Percentiles rank a stretch among this genome's conserved stretches.
Conservation (phyloP, 1,140 invertebrate genomes). For the Zeugodacus cucurbitae region DNA sequence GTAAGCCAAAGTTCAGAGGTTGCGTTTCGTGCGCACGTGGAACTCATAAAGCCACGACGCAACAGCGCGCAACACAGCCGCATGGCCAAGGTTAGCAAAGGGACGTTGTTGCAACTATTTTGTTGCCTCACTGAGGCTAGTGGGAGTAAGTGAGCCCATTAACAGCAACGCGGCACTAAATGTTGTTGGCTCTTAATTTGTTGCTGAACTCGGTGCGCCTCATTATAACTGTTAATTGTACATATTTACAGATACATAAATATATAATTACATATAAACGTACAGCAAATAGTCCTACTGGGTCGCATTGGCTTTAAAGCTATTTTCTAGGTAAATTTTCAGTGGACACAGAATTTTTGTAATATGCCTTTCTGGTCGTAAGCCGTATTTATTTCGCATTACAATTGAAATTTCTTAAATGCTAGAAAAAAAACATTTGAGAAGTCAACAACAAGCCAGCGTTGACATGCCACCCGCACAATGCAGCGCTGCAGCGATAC, state of each 20-base stretch:
- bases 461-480: slow-evolving; percentile 17
- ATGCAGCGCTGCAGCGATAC: background rate
- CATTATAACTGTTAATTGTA: background rate
- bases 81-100: background rate
- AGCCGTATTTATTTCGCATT: background rate
- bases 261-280: background rate
- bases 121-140: background rate
- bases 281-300: background rate
- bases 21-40: slow-evolving; percentile 29
- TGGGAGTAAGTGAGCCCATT: background rate
- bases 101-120: background rate
- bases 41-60: slow-evolving; percentile 25
- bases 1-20: slow-evolving; percentile 21
- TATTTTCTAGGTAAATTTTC: background rate
- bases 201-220: background rate
- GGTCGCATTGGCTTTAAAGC: background rate
- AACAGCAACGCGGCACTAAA: background rate
- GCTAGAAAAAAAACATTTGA: background rate
- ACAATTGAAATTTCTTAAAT: slow-evolving; percentile 30
- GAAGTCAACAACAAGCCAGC: background rate
- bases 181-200: background rate
- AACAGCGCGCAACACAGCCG: background rate
- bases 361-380: too few species aligned
- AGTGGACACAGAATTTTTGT: background rate
- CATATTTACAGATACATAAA: background rate